Conservation (phyloP, 2,888 invertebrate genomes). For the Isoperla grammatica region DNA sequence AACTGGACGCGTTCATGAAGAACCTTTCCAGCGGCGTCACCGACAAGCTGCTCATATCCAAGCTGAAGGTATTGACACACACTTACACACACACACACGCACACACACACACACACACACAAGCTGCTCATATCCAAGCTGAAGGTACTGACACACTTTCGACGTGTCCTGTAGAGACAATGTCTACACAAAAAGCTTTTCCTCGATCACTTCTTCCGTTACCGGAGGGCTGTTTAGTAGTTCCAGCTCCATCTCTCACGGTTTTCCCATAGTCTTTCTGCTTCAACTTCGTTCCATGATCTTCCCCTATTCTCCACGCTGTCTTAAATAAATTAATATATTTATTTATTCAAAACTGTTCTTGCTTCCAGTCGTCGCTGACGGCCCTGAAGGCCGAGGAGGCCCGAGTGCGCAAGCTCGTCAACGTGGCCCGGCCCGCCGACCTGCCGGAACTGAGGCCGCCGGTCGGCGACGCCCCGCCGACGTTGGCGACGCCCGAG, state of each 20-base stretch:
- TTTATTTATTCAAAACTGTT: neutral
- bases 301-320: too few relatives aligned
- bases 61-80: conserved; percentile 49
- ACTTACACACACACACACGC: too few relatives aligned
- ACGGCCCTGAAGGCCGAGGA: conserved; percentile 64
- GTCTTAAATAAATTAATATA: neutral
- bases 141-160: too few relatives aligned
- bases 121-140: too few relatives aligned
- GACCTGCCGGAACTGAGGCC: conserved; percentile 50
- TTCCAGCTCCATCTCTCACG: too few relatives aligned
- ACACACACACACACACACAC: too few relatives aligned
- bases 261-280: too few relatives aligned
- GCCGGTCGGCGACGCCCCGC: conserved; percentile 30
- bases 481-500: conserved; percentile 35
- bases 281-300: too few relatives aligned
- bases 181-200: too few relatives aligned
- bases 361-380: conserved; percentile 52
- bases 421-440: conserved; percentile 69
- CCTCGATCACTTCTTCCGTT: too few relatives aligned
- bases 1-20: conserved; percentile 80
- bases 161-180: too few relatives aligned
- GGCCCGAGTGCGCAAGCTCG: conserved; percentile 59
- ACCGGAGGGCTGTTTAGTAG: too few relatives aligned
- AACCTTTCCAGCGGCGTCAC: conserved; percentile 52
- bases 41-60: conserved; percentile 60